These are phyloP conservation scores for Chauna torquata DNA, from an alignment of 2,113 vertebrate genomes.

Conservation along the genomic window DNA sequence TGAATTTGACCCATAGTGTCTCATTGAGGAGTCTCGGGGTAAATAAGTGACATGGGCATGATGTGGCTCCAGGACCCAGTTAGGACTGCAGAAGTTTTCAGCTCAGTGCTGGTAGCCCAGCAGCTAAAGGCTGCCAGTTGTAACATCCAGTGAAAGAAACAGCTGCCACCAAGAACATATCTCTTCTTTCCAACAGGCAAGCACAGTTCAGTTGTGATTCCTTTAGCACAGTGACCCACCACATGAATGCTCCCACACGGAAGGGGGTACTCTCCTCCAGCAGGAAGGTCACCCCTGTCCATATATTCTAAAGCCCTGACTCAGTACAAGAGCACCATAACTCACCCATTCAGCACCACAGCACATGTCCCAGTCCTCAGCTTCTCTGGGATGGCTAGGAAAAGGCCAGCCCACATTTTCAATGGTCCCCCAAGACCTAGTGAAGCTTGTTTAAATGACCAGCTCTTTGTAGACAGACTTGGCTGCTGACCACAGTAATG, in stretches of 20 bases:
- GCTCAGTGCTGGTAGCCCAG: background rate
- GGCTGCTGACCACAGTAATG: background rate
- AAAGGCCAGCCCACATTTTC: background rate
- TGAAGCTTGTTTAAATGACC: background rate
- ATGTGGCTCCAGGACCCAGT: background rate
- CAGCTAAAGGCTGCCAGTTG: background rate
- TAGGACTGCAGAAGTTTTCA: background rate
- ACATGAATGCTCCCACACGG: background rate
- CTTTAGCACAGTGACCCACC: background rate
- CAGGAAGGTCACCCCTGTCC: background rate
- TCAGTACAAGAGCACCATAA: background rate
- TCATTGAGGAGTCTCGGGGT: background rate
- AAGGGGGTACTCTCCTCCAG: background rate
- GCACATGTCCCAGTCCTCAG: background rate
- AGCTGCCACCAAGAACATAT: background rate
- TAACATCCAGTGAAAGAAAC: background rate
- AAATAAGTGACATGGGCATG: background rate
- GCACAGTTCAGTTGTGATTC: background rate
- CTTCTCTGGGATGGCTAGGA: background rate
- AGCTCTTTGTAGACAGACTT: background rate
- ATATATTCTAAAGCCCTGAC: background rate
- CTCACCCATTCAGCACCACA: background rate
- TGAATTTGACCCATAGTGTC: background rate
- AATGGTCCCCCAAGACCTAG: background rate
- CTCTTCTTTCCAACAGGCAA: background rate